Evolutionary conservation across 2,888 invertebrate species (phyloP), one percentile per base, ranked within the genome.

Genomic region (Therioaphis trifolii): DNA sequence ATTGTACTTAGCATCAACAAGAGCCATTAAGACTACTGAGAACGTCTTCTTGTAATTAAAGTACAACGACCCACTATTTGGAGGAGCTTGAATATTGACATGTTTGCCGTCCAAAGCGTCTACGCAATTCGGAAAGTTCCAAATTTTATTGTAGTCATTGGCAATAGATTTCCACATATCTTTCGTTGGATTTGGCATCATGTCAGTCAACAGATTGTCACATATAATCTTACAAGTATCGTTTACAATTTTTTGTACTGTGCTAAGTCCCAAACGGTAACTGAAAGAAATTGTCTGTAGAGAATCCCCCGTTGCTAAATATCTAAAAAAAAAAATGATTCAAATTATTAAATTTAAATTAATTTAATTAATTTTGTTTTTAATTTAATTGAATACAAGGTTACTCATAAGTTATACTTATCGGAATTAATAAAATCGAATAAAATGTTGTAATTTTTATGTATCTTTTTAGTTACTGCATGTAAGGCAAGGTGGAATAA

Each of bases 401-500:
- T 68, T 68, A 43, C 43, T 43, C 43, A 43, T 43, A 43, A 43
- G 4, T 43, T 43, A 43, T 43, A 43, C 43, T 43, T 43, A 43
- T 43, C 43, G 43, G 43, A 43, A 43, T 43, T 43, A 43, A 43
- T 43, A 43, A 43, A 43, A 43, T 66, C 35, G 35, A 40, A 66
- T 40, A n/a, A 40, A 68, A 68, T 68, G 12, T 68, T 68, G 14
- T 68, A 40, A 69, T 69, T 69, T 7, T 43, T 69, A 29, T 43
- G 68, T 43, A 46, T n/a, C 15, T 63, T 61, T 76, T 61, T 66
- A 77, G 77, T 61, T 77, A 12, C 29, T 61, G 27, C 77, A 15
- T 63, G 63, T 35, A 77, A 77, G n/a, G 63, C 77, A 18, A 61
- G 63, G 9, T 77, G 63, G 63, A 63, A 77, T 49, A 77, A 77